A percentile compares a stretch with the other conserved stretches of the same genome.
Evolutionary conservation across 2,797 vertebrate species (phyloP).

Genomic region (Gymnoscopelus microlampas): DNA sequence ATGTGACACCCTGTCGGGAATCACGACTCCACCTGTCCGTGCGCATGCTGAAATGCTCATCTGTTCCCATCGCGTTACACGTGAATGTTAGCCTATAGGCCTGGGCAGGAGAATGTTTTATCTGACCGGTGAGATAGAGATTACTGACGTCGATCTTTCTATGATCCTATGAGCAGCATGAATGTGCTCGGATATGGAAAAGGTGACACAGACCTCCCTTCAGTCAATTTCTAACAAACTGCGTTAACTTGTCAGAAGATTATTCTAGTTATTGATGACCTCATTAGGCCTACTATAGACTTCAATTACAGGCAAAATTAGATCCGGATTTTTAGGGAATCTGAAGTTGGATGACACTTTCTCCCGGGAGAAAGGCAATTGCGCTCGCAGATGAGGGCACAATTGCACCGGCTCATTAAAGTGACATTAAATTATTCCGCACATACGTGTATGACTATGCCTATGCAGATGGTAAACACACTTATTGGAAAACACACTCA

Average conservation of each 20-base stretch:
- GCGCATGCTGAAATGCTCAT: conserved; percentile 47
- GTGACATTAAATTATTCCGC: conserved; percentile 54
- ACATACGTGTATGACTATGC: conserved; percentile 24
- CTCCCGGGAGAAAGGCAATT: conserved; percentile 74
- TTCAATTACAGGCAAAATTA: conserved; percentile 62
- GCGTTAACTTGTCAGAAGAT: conserved; percentile 43
- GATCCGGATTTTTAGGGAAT: conserved; percentile 71
- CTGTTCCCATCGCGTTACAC: conserved; percentile 44
- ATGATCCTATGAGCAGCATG: conserved; percentile 28
- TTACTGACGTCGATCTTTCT: conserved; percentile 32
- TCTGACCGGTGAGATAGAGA: conserved; percentile 47
- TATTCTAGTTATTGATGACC: conserved; percentile 61
- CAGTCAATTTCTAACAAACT: background rate
- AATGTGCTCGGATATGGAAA: conserved; percentile 1
- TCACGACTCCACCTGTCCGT: conserved; percentile 63
- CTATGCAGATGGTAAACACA: no score
- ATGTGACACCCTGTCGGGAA: conserved; percentile 67
- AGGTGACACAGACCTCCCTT: conserved; percentile 23
- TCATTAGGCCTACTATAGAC: conserved; percentile 47
- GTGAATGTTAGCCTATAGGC: no score
- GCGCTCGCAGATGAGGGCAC: conserved; percentile 62
- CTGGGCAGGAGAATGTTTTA: conserved; percentile 26
- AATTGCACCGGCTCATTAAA: conserved; percentile 65
- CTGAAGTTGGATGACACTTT: conserved; percentile 75
- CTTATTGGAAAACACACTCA: conserved; percentile 6